Conservation (phyloP, 64 coral and sea anemone species). For the Trachythela sp. region DNA sequence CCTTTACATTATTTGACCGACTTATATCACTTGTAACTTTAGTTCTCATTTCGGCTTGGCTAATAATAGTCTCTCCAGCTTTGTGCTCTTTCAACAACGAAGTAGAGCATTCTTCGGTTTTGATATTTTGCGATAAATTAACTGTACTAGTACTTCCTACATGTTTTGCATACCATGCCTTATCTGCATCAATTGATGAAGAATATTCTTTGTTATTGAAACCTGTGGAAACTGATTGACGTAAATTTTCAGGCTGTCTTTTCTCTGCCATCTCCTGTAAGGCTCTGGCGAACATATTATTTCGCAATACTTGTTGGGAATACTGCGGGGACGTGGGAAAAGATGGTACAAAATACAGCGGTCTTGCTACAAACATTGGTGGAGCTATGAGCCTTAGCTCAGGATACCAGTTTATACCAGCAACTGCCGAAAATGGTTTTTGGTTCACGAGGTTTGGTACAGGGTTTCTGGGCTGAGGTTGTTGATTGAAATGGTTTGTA, state of each 20-base stretch:
- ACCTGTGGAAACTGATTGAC: neutral
- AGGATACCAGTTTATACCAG: neutral
- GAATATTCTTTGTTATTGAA: neutral
- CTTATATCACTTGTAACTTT: neutral
- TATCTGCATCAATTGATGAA: neutral
- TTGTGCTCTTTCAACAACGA: too few relatives aligned
- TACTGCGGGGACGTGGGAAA: neutral
- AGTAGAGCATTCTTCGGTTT: too few relatives aligned
- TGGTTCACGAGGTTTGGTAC: neutral
- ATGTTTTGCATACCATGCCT: neutral
- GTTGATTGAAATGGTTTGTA: neutral
- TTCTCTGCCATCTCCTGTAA: neutral
- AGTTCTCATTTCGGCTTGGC: too few relatives aligned
- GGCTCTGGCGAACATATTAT: neutral
- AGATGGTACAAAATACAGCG: neutral
- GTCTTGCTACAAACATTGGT: neutral
- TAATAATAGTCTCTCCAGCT: too few relatives aligned
- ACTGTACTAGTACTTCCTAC: neutral
- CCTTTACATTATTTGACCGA: too few relatives aligned
- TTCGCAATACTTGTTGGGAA: neutral
- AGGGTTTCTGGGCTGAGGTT: neutral
- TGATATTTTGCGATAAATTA: neutral
- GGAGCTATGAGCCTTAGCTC: neutral
- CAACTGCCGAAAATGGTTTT: neutral
- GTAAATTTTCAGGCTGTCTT: neutral